These are phyloP conservation scores for Passer domesticus DNA, from an alignment of 2,113 vertebrate genomes.

Conservation along the genomic window DNA sequence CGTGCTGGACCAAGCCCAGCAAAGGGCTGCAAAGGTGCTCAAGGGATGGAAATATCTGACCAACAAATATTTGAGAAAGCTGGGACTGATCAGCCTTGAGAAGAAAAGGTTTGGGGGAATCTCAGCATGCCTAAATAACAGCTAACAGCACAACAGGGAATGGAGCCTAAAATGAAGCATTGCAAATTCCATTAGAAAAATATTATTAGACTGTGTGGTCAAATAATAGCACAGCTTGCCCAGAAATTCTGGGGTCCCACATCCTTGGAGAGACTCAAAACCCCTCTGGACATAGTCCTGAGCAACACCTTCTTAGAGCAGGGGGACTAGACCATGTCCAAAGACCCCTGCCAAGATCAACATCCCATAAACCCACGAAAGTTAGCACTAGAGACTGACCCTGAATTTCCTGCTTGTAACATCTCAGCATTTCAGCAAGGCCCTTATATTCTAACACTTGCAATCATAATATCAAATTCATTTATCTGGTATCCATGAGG, in stretches of 20 bases:
- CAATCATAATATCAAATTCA: background rate
- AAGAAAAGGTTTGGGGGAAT: background rate
- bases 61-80: accelerated
- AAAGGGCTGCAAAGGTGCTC: background rate
- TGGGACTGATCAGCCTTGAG: background rate
- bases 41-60: background rate
- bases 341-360: background rate
- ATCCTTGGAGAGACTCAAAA: background rate
- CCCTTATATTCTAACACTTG: background rate
- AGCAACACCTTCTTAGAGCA: background rate
- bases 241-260: background rate
- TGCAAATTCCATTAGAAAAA: background rate
- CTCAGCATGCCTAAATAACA: accelerated
- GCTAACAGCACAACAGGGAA: background rate
- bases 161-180: background rate
- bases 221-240: background rate
- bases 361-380: background rate
- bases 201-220: background rate
- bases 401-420: background rate
- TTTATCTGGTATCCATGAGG: background rate
- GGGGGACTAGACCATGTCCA: background rate
- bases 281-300: background rate
- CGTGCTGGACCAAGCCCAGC: background rate
- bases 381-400: background rate
- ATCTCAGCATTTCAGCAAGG: background rate